Percentiles rank a stretch among this genome's conserved stretches.
Evolutionary conservation across 30 jellyfish, hydroid and myxozoan species (phyloP).

Genomic region (Catostylus mosaicus): DNA sequence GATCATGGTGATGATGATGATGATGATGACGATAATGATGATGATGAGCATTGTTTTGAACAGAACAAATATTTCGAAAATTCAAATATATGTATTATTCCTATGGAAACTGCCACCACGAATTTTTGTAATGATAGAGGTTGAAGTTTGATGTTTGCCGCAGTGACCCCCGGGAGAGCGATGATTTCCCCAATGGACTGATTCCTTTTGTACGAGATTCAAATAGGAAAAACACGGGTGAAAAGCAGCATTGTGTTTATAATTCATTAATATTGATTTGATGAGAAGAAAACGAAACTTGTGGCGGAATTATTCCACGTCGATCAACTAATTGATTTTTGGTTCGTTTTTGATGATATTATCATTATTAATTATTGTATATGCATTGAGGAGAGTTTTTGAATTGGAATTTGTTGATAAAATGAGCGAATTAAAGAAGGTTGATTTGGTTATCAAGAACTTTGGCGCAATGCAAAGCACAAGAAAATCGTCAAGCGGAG

Average conservation of each 20-base stretch:
- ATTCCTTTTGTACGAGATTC: constrained; percentile 9
- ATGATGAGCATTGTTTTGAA: no score
- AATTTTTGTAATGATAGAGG: no score
- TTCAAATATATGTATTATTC: no score
- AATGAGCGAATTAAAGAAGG: not conserved
- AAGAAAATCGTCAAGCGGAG: not conserved
- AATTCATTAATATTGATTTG: not conserved
- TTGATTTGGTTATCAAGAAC: constrained; percentile 25
- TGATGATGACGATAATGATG: no score
- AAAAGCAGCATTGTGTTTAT: constrained; percentile 18
- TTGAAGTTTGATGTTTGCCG: not conserved
- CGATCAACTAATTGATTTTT: not conserved
- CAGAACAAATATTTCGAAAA: no score
- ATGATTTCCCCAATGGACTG: not conserved
- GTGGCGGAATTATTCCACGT: constrained; percentile 16
- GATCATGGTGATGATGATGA: no score
- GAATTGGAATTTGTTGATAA: not conserved
- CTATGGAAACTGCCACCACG: no score
- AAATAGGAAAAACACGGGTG: constrained; percentile 19
- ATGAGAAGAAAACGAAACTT: not conserved
- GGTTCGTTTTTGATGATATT: not conserved
- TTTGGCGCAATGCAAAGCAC: constrained; percentile 8
- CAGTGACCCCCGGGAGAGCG: constrained; percentile 35
- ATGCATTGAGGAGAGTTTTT: no score
- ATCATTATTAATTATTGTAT: not conserved